Percentiles rank a stretch among this genome's conserved stretches.
phyloP scores from a whole-genome alignment of 2,888 invertebrate genomes.

The Rhimphoctona megacephalus region DNA sequence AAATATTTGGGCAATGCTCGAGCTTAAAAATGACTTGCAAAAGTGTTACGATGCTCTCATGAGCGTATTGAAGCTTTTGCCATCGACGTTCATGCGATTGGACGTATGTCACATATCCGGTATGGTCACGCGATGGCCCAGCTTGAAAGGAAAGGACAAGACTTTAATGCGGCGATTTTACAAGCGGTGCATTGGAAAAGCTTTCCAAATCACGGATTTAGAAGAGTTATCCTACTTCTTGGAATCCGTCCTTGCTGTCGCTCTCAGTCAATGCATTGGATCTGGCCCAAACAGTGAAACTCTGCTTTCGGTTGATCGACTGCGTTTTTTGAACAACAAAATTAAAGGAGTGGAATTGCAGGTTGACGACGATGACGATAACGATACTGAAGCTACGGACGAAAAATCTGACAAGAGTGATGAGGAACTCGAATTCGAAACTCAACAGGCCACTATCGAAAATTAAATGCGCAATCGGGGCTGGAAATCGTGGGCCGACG shows the following conservation, averaged over 20 bases:
- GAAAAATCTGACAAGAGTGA: not conserved
- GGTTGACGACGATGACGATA: not conserved
- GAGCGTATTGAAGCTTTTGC: not conserved
- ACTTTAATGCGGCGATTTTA: conserved; percentile 26
- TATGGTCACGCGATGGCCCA: conserved; percentile 12
- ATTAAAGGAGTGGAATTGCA: conserved; percentile 33
- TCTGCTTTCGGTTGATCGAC: conserved; percentile 20
- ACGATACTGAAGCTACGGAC: conserved; percentile 1
- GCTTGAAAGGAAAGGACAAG: conserved; percentile 2
- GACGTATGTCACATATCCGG: conserved; percentile 17
- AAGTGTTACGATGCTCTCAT: conserved; percentile 36
- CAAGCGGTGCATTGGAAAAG: conserved; percentile 40
- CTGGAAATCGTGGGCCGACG: conserved; percentile 40
- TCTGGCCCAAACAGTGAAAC: not conserved
- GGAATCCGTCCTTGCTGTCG: conserved; percentile 10
- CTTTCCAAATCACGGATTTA: conserved; percentile 33
- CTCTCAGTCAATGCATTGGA: conserved; percentile 32
- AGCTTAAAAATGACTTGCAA: conserved; percentile 46
- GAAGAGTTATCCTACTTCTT: conserved; percentile 16
- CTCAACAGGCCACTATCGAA: not conserved
- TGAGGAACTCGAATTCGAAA: not conserved
- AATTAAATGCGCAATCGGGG: not conserved
- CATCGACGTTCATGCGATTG: conserved; percentile 48
- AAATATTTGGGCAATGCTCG: conserved; percentile 48
- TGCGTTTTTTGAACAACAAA: conserved; percentile 31